Evolutionary conservation across 2,888 invertebrate genomes (phyloP).

Genomic region (Ceriagrion tenellum): DNA sequence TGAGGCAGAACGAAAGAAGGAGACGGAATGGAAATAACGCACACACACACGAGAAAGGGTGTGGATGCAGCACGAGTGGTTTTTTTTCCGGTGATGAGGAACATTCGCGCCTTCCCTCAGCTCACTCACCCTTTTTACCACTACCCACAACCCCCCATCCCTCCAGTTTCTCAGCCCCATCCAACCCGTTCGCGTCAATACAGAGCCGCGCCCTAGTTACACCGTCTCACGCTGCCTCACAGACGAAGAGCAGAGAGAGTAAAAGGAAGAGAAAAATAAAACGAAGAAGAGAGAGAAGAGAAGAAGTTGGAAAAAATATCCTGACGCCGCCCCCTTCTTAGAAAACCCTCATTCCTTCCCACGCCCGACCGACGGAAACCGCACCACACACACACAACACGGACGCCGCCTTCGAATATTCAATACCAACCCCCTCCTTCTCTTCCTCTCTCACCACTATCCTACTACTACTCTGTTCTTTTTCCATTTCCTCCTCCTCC

Average conservation of each 20-base stretch:
- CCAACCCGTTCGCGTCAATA: conserved; percentile 39
- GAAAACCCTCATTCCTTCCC: conserved; percentile 8
- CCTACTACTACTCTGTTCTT: too few relatives aligned
- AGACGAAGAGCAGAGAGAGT: not conserved
- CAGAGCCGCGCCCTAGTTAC: conserved; percentile 47
- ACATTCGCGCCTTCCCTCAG: not conserved
- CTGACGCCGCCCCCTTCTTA: not conserved
- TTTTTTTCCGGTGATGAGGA: not conserved
- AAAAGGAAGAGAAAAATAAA: not conserved
- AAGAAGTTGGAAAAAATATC: not conserved
- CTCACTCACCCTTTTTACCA: not conserved
- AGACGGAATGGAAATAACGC: not conserved
- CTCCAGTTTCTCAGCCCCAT: not conserved
- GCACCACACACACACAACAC: not conserved
- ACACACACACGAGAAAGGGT: not conserved
- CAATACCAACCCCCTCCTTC: not conserved
- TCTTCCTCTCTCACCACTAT: too few relatives aligned
- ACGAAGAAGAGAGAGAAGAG: not conserved
- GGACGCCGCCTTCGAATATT: not conserved
- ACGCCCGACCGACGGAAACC: not conserved
- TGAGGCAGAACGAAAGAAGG: not conserved
- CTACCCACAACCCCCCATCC: not conserved
- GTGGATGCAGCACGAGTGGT: not conserved
- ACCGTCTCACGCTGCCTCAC: conserved; percentile 12
- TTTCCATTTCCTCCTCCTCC: too few relatives aligned